Evolutionary conservation across 2,888 invertebrate genomes (phyloP).

Genomic region (Tinea trinotella): DNA sequence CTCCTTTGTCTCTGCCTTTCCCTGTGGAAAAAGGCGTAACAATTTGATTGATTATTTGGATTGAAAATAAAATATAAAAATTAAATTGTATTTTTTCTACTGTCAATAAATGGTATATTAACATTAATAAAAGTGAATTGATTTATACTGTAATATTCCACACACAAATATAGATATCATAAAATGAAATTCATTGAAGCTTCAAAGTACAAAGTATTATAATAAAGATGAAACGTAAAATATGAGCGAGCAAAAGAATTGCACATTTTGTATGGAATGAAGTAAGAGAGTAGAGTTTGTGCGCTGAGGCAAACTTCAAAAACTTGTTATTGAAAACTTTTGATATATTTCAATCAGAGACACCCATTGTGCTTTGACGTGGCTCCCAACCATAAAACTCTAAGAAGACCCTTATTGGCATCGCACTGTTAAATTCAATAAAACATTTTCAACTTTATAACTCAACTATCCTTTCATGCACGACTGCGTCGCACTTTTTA

Average conservation of each 20-base stretch:
- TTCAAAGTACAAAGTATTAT: slow-evolving; percentile 3
- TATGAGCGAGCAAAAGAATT: slow-evolving; percentile 9
- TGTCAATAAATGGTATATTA: too few species aligned
- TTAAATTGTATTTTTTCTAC: too few species aligned
- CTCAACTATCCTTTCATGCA: background rate
- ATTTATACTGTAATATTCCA: too few species aligned
- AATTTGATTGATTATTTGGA: too few species aligned
- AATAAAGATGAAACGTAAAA: slow-evolving; percentile 4
- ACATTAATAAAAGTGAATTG: too few species aligned
- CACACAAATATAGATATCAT: background rate
- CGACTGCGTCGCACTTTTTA: too few species aligned
- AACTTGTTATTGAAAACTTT: slow-evolving; percentile 13
- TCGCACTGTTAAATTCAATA: slow-evolving; percentile 7
- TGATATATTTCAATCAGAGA: slow-evolving; percentile 15
- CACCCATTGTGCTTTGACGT: slow-evolving; percentile 14
- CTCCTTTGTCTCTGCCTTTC: too few species aligned
- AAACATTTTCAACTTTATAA: background rate
- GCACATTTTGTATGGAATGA: slow-evolving; percentile 3
- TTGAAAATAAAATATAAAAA: too few species aligned
- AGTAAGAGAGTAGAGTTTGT: slow-evolving; percentile 13
- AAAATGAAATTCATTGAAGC: background rate
- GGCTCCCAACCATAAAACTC: slow-evolving; percentile 12
- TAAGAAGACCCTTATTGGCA: slow-evolving; percentile 1
- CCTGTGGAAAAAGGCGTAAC: too few species aligned
- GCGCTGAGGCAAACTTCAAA: background rate